Conservation (phyloP, 2,113 vertebrate genomes). For the Anolis sagrei region DNA sequence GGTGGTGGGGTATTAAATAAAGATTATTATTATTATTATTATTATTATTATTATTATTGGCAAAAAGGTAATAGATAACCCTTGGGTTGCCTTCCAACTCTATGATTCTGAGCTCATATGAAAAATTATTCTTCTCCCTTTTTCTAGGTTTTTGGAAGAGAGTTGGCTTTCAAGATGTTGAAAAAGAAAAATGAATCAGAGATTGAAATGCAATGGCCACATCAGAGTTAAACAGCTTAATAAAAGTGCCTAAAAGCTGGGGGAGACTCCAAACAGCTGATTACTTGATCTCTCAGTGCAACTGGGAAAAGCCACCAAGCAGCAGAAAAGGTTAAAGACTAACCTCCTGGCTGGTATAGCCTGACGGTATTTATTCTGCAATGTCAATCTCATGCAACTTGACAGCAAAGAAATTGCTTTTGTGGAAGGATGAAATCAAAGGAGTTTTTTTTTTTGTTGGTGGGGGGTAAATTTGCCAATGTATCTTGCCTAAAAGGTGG, state of each 20-base stretch:
- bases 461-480: neutral
- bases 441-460: neutral
- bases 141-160: neutral
- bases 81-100: too few relatives aligned
- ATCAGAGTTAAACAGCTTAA: constrained; percentile 11
- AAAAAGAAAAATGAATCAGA: neutral
- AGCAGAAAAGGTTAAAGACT: neutral
- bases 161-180: neutral
- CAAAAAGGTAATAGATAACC: too few relatives aligned
- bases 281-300: neutral
- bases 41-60: too few relatives aligned
- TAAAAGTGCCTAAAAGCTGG: neutral
- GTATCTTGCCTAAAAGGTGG: neutral
- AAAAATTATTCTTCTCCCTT: neutral
- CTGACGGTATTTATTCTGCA: neutral
- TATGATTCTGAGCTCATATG: neutral
- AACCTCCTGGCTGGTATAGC: neutral
- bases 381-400: neutral
- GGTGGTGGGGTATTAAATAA: too few relatives aligned
- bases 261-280: neutral
- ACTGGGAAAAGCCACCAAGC: fast-evolving
- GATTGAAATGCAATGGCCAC: neutral
- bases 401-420: neutral
- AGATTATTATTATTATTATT: too few relatives aligned
- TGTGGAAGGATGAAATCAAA: neutral